A percentile compares a stretch with the other conserved stretches of the same genome.
phyloP scores from a whole-genome alignment of 2,888 invertebrate genomes.

The Epinotia bilunana region DNA sequence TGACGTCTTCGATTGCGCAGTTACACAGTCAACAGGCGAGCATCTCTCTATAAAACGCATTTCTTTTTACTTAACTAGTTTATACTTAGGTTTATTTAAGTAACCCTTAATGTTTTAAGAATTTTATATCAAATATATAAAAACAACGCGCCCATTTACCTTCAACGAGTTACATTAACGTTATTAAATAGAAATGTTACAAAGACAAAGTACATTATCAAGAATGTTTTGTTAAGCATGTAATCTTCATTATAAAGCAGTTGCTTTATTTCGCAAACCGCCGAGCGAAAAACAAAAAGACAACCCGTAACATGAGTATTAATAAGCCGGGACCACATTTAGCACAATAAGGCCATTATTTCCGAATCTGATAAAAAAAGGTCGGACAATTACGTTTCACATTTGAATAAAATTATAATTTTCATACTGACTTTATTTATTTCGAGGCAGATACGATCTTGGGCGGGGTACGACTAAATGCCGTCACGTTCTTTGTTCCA shows the following conservation, averaged over 20 bases:
- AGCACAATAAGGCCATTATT: slow-evolving; percentile 50
- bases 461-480: slow-evolving; percentile 37
- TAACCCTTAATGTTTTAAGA: no score
- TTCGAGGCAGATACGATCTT: slow-evolving; percentile 56
- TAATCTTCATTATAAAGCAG: slow-evolving; percentile 6
- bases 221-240: slow-evolving; percentile 19
- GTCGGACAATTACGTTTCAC: slow-evolving; percentile 57
- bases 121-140: no score
- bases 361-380: slow-evolving; percentile 56
- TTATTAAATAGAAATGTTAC: not conserved
- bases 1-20: no score
- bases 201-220: slow-evolving; percentile 9
- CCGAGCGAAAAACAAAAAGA: slow-evolving; percentile 17
- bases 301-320: slow-evolving; percentile 28
- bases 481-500: slow-evolving; percentile 41
- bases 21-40: no score
- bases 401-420: slow-evolving; percentile 65
- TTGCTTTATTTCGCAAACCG: slow-evolving; percentile 18
- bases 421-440: slow-evolving; percentile 61
- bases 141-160: no score
- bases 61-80: no score
- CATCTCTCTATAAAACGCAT: no score
- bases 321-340: slow-evolving; percentile 28
- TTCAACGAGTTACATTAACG: not conserved
- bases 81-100: no score